Evolutionary conservation across 2,888 invertebrate species (phyloP).

Genomic region (Ophion ventricosus): DNA sequence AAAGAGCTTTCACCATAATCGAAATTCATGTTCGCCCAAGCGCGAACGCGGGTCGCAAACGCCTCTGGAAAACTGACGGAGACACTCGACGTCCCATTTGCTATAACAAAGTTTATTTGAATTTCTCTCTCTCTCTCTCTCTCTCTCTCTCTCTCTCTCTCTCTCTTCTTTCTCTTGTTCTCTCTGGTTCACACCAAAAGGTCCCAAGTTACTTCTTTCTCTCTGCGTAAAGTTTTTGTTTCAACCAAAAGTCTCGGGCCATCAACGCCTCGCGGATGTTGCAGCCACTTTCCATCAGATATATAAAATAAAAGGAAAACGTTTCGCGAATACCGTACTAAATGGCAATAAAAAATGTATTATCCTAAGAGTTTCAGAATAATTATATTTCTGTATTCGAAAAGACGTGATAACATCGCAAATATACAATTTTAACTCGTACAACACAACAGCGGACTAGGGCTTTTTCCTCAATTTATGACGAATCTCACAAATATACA

Average conservation of each 20-base stretch:
- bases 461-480: not conserved
- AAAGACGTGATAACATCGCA: not conserved
- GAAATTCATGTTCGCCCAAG: conserved; percentile 43
- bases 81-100: conserved; percentile 14
- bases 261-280: conserved; percentile 4
- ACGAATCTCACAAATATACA: not conserved
- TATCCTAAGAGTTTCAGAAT: not conserved
- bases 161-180: not conserved
- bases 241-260: conserved; percentile 12
- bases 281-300: not conserved
- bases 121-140: conserved; percentile 20
- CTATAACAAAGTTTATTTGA: conserved; percentile 8
- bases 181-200: not conserved
- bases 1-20: conserved; percentile 27
- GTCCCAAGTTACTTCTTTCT: conserved; percentile 1
- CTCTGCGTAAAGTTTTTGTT: conserved; percentile 43
- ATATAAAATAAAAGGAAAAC: not conserved
- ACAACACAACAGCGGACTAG: not conserved
- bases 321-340: not conserved
- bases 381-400: not conserved
- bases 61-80: conserved; percentile 27
- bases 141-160: conserved; percentile 18
- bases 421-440: not conserved
- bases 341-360: not conserved
- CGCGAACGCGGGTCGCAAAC: conserved; percentile 21